These are phyloP conservation scores for Cataglyphis rosenhaueri DNA, from an alignment of 2,888 invertebrate genomes.

Conservation along the genomic window DNA sequence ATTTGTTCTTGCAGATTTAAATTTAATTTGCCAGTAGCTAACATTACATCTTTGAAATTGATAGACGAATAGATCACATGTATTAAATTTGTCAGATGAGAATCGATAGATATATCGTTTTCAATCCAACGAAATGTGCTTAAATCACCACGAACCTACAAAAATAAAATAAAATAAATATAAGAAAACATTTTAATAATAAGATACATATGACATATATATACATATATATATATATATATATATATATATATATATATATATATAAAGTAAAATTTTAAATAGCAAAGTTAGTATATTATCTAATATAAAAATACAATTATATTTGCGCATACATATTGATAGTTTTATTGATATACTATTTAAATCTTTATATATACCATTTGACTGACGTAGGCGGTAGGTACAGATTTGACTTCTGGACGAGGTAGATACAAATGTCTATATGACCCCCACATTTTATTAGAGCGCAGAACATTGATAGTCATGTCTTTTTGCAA, in stretches of 20 bases:
- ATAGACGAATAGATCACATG: background rate
- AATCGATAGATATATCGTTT: slow-evolving; percentile 84
- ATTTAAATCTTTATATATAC: background rate
- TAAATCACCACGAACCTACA: slow-evolving; percentile 92
- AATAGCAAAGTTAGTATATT: background rate
- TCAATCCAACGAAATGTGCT: slow-evolving; percentile 94
- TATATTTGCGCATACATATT: background rate
- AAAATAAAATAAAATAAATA: no score
- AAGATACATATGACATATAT: background rate
- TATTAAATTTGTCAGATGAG: slow-evolving; percentile 34
- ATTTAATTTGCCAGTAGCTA: background rate
- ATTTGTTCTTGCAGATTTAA: slow-evolving; percentile 87
- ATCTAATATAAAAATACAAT: background rate
- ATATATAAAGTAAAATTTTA: background rate
- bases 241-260: no score
- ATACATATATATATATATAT: no score
- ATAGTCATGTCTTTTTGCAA: slow-evolving; percentile 89
- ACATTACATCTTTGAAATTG: slow-evolving; percentile 14
- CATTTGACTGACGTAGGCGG: background rate
- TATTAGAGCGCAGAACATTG: slow-evolving; percentile 77
- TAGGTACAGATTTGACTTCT: background rate
- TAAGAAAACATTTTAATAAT: background rate
- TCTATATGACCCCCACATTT: slow-evolving; percentile 92
- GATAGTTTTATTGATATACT: background rate
- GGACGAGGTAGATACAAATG: slow-evolving; percentile 86